Conservation (phyloP, 2,113 vertebrate species). For the Odobenus rosmarus region DNA sequence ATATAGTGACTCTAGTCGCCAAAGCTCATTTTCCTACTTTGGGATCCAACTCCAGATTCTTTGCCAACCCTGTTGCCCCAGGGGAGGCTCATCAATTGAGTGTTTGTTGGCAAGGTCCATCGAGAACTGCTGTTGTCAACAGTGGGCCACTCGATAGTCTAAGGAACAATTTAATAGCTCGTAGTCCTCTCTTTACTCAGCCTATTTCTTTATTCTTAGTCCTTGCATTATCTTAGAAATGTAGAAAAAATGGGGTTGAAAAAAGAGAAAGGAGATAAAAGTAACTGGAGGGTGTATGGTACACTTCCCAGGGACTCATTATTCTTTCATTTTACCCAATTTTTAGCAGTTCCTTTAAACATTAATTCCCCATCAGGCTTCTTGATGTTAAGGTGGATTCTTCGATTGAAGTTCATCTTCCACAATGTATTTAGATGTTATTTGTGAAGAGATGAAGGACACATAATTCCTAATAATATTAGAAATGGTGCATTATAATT, state of each 20-base stretch:
- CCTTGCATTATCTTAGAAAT: neutral
- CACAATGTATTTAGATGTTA: neutral
- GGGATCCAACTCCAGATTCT: neutral
- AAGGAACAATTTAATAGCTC: neutral
- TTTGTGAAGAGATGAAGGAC: neutral
- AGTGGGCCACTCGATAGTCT: neutral
- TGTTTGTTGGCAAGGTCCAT: neutral
- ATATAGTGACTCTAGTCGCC: neutral
- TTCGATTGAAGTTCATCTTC: neutral
- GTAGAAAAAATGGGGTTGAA: neutral
- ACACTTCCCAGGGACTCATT: rapidly evolving
- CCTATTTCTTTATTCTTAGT: neutral
- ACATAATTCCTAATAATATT: neutral
- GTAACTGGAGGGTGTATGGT: neutral
- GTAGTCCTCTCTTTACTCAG: neutral
- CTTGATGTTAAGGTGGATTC: too few relatives aligned
- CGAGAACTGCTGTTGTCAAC: neutral
- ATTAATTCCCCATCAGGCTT: neutral
- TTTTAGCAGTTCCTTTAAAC: neutral
- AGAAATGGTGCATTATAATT: neutral
- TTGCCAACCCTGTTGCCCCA: neutral
- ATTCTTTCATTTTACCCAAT: neutral
- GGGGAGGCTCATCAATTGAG: rapidly evolving
- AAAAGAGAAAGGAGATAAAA: neutral
- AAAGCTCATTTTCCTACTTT: neutral